Evolutionary conservation across 2,797 vertebrate genomes (phyloP).

Genomic region (Trematomus bernacchii): DNA sequence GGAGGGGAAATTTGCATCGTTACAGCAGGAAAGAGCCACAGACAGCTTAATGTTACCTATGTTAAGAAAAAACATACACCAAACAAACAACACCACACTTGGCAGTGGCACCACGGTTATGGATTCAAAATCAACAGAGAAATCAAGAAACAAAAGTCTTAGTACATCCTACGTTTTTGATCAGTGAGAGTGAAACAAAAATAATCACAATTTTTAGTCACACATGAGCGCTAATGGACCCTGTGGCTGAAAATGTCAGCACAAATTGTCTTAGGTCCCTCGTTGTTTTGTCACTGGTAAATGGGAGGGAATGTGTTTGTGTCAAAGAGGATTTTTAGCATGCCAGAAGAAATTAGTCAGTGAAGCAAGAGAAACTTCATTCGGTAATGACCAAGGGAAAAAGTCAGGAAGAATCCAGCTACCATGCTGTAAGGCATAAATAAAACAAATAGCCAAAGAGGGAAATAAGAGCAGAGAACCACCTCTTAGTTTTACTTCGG

Average conservation of each 20-base stretch:
- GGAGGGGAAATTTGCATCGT: too few relatives aligned
- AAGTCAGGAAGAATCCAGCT: slow-evolving; percentile 53
- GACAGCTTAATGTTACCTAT: too few relatives aligned
- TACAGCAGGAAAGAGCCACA: too few relatives aligned
- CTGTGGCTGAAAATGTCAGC: slow-evolving; percentile 71
- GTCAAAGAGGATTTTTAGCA: slow-evolving; percentile 51
- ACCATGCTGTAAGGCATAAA: slow-evolving; percentile 57
- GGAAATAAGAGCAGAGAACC: slow-evolving; percentile 41
- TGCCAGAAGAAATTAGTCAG: slow-evolving; percentile 71
- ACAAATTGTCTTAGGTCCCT: slow-evolving; percentile 61
- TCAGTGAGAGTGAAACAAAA: slow-evolving; percentile 32
- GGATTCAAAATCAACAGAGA: not conserved
- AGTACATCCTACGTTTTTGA: slow-evolving; percentile 32
- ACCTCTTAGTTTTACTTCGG: slow-evolving; percentile 70
- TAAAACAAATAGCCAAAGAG: slow-evolving; percentile 53
- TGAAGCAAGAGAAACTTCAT: slow-evolving; percentile 56
- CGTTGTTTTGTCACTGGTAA: slow-evolving; percentile 68
- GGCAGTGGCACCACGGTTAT: not conserved
- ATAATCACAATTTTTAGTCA: slow-evolving; percentile 63
- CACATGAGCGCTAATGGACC: slow-evolving; percentile 74
- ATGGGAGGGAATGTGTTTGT: slow-evolving; percentile 61
- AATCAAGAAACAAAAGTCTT: not conserved
- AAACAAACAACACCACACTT: too few relatives aligned
- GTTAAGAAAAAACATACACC: too few relatives aligned
- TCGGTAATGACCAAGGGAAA: slow-evolving; percentile 55